phyloP scores from a whole-genome alignment of 2,888 invertebrate species.

The Carabus problematicus region DNA sequence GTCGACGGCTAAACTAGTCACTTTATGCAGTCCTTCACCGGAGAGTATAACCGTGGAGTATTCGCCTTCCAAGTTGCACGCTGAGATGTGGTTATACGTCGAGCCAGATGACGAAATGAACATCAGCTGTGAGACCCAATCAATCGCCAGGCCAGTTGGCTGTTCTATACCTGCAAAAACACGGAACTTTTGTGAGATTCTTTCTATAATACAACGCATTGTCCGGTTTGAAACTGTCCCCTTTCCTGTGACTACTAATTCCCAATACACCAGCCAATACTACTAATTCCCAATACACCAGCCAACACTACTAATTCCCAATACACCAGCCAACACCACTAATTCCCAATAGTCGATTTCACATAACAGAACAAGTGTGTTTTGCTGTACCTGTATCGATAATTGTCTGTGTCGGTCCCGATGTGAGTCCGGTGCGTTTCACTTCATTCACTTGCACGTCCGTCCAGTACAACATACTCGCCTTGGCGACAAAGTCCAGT shows the following conservation, averaged over 20 bases:
- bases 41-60: conserved; percentile 63
- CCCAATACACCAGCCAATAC: too few species aligned
- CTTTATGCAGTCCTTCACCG: conserved; percentile 58
- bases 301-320: too few species aligned
- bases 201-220: too few species aligned
- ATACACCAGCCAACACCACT: too few species aligned
- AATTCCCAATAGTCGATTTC: too few species aligned
- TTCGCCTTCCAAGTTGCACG: conserved; percentile 75
- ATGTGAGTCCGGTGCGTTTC: conserved; percentile 71
- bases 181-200: too few species aligned
- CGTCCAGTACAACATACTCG: conserved; percentile 78
- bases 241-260: too few species aligned
- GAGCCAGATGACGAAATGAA: conserved; percentile 72
- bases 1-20: conserved; percentile 74
- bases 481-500: conserved; percentile 72
- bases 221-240: too few species aligned
- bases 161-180: conserved; percentile 59
- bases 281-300: too few species aligned
- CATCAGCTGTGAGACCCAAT: conserved; percentile 80
- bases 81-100: conserved; percentile 66
- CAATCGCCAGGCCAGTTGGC: conserved; percentile 79
- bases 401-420: conserved; percentile 73
- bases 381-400: conserved; percentile 71
- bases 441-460: conserved; percentile 79
- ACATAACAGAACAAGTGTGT: too few species aligned